phyloP scores from a whole-genome alignment of 2,113 vertebrate genomes.

The Bufo bufo region DNA sequence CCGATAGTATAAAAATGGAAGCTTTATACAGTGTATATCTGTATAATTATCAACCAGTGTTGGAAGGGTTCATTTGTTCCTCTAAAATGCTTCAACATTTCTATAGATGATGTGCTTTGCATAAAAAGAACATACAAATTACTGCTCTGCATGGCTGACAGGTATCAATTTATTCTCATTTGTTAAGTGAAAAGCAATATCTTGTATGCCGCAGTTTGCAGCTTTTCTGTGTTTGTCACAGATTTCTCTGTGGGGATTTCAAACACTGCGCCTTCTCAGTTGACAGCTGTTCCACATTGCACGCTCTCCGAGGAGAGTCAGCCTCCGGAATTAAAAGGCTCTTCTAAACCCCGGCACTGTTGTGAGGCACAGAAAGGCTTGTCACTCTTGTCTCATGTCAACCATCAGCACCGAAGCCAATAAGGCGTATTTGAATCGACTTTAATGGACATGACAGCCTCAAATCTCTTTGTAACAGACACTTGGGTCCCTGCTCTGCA shows the following conservation, averaged over 20 bases:
- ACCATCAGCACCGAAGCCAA: not conserved
- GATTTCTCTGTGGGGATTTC: constrained; percentile 37
- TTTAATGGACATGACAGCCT: constrained; percentile 6
- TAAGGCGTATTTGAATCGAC: not conserved
- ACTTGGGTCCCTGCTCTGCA: not conserved
- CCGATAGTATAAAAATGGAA: not conserved
- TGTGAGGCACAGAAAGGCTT: constrained; percentile 3
- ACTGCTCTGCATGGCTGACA: not conserved
- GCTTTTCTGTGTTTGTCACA: not conserved
- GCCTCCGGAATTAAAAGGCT: constrained; percentile 45
- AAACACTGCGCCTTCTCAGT: constrained; percentile 6
- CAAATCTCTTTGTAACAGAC: constrained; percentile 1
- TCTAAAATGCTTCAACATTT: not conserved
- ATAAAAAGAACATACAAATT: constrained; percentile 29
- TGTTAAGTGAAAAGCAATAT: constrained; percentile 38
- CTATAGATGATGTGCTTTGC: not conserved
- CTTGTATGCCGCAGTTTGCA: constrained; percentile 15
- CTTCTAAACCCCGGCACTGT: constrained; percentile 20
- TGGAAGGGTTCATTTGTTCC: not conserved
- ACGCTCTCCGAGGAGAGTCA: constrained; percentile 17
- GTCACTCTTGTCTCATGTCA: constrained; percentile 35
- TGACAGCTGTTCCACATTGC: constrained; percentile 44
- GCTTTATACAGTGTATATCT: not conserved
- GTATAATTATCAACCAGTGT: not conserved
- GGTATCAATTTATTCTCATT: constrained; percentile 33